These are phyloP conservation scores for Microchrysa polita DNA, from an alignment of 2,888 invertebrate genomes.

Conservation along the genomic window DNA sequence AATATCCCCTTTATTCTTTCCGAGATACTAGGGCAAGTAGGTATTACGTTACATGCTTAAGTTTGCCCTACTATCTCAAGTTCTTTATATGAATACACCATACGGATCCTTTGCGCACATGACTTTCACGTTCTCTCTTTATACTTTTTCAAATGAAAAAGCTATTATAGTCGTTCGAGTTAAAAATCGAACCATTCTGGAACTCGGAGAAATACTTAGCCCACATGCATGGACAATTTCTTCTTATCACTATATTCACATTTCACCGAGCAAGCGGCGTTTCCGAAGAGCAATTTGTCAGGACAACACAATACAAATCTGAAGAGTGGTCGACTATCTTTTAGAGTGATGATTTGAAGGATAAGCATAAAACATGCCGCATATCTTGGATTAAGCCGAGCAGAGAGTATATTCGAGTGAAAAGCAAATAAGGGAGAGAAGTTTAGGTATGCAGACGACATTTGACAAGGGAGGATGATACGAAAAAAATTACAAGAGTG, in stretches of 20 bases:
- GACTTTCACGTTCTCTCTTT: no score
- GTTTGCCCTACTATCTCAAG: background rate
- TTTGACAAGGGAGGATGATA: no score
- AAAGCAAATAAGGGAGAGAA: constrained; percentile 5
- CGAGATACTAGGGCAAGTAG: constrained; percentile 17
- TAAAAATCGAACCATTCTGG: no score
- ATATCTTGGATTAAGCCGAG: constrained; percentile 9
- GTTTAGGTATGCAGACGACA: no score
- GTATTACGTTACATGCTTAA: background rate
- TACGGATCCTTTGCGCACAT: no score
- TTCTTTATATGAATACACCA: background rate
- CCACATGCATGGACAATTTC: no score
- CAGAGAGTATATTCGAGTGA: constrained; percentile 15
- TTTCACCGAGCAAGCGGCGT: no score
- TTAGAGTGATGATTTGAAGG: constrained; percentile 9
- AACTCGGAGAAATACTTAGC: no score
- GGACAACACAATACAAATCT: background rate
- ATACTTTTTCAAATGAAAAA: no score
- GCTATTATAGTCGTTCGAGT: no score
- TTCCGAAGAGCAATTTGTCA: constrained; percentile 5
- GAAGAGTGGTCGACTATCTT: background rate
- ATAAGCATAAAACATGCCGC: constrained; percentile 28
- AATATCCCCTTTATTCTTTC: background rate
- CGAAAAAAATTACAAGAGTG: no score
- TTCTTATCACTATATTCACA: no score